Base-by-base conservation (phyloP, 2,888 invertebrate genomes). In the Periphyllus acericola region DNA sequence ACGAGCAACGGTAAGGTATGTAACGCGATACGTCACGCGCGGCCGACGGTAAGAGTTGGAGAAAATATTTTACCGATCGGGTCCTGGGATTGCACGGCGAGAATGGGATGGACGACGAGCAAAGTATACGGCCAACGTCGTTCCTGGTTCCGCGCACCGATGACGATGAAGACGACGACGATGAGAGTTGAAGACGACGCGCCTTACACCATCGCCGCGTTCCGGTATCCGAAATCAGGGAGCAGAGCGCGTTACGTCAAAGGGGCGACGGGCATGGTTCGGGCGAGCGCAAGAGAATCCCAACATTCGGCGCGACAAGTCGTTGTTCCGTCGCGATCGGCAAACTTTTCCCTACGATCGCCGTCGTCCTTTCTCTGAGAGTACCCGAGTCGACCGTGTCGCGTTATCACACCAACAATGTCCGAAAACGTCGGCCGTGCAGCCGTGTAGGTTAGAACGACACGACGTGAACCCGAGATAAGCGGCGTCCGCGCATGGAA, bases 401-500 rank as follows among this genome's bases (percentile, higher is more conserved):
- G 66, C n/a, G 32, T 29, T 17, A 29, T 29, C 17, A 71, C 32
- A 17, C 32, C 1, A 8, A 25, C 66, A 6, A 11, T 60, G 21
- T 6, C 6, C 3, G 68, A 8, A 29, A 68, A 68, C 11, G 29
- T 29, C n/a, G 29, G 3, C 6, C 29, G 68, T 29, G 68, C n/a
- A 9, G 3, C 6, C 29, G 68, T 29, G 68, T 68, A 78, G 85
- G 79, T 86, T 79, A 86, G 71, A 76, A 78, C 46, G 25, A 19
- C 74, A 52, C 71, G 71, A 71, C 71, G 71, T 17, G 71, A 71
- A 32, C 71, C 2, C 11, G 9, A 9, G 71, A 78, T 68, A 85
- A 85, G 46, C 8, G 9, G 19, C 4, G 17, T 19, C 6, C n/a
- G 3, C 14, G 29, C 85, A 86, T 86, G 85, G 85, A 86, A 86